Conservation (phyloP, 2,888 invertebrate genomes). For the Odontomyia ornata region DNA sequence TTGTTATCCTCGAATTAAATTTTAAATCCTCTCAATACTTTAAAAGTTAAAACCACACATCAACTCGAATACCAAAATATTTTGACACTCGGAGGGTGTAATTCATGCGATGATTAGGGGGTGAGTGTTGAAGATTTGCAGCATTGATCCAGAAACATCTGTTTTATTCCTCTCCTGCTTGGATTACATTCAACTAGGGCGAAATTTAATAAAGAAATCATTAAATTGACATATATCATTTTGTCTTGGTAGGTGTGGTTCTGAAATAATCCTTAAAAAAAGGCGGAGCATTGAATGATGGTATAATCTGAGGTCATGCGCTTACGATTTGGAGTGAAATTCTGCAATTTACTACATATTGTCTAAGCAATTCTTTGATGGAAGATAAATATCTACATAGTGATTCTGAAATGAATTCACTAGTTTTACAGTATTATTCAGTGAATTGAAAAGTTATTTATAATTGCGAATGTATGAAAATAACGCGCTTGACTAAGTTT, state of each 20-base stretch:
- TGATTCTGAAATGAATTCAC: no score
- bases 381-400: no score
- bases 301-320: no score
- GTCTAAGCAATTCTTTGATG: no score
- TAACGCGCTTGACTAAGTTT: no score
- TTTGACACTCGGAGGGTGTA: conserved; percentile 18
- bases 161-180: background rate
- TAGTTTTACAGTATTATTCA: no score
- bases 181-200: background rate
- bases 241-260: background rate
- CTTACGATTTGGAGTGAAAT: no score
- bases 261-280: background rate
- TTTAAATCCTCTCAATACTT: conserved; percentile 28
- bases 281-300: background rate
- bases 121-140: background rate
- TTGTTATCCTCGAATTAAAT: background rate
- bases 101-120: background rate
- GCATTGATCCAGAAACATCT: conserved; percentile 11
- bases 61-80: conserved; percentile 25
- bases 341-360: no score
- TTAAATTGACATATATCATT: conserved; percentile 37
- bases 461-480: no score
- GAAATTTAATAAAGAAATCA: conserved; percentile 39
- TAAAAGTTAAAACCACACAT: conserved; percentile 43
- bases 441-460: no score